Base-by-base conservation (phyloP, 2,797 vertebrate species). In the Buceros bicornis region DNA sequence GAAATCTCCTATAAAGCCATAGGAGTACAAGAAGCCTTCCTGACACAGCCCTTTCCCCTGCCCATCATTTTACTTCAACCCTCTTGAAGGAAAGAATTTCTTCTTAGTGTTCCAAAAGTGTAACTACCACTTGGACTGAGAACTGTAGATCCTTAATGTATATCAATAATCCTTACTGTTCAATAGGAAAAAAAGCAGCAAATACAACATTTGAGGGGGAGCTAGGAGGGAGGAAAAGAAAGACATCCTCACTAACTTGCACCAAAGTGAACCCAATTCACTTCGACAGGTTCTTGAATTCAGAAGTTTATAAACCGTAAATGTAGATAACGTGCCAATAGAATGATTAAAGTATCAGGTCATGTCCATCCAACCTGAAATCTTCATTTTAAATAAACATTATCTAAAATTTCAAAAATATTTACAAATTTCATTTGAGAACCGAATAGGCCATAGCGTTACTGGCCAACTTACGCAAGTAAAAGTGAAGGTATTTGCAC, bases 331-430 rank as follows among this genome's bases (percentile, higher is more conserved):
- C 71, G 64, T 12, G 11, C 13, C 54, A 67, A 86, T 43, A 67
- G 72, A 90, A 71, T 47, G 18, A 81, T 42, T 82, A 64, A 82
- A 82, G 25, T 77, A 90, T 62, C 80, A 53, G 51, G 25, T 74
- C 16, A 0, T 64, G 31, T 57, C 79, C 86, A 48, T 37, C 37
- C 50, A 86, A 61, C 19, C 10, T 79, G 56, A 83, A 86, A n/a
- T 61, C 69, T 94, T 86, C 86, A 35, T 93, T 90, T 84, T 33
- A 58, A 95, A 86, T 73, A 89, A 81, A 57, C 8, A 20, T 53
- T 51, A 22, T 42, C 33, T 89, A 74, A 86, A 78, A 90, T 93
- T 78, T 86, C 72, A 66, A 60, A 87, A 1, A 31, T 1, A 78
- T 62, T 77, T 77, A 72, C 53, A 83, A 53, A 83, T 82, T 33